Base-by-base conservation (phyloP, 2,797 vertebrate genomes). In the Melanogrammus aeglefinus region DNA sequence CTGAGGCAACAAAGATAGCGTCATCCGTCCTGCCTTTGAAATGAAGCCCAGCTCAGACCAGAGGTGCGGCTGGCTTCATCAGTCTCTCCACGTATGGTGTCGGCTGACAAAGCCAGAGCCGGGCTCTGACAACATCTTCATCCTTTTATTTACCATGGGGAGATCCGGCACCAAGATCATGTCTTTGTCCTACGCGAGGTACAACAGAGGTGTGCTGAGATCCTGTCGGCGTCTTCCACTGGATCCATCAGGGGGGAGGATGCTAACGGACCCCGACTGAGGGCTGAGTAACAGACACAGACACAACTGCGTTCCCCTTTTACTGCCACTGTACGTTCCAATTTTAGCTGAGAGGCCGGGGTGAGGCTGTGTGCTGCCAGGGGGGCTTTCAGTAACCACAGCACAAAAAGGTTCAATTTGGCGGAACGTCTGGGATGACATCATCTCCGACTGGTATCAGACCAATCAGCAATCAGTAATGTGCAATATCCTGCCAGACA, bases 81-180 rank as follows among this genome's bases (percentile, higher is more conserved):
- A 27, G 63, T 12, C 63, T 69, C 63, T 27, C 63, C 63, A 6
- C 27, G 57, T 24, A 9, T 8, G 63, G 63, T 69, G 63, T 69
- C 63, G 24, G n/a, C 8, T 69, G 63, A 27, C 63, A 27, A 27
- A 63, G 57, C 57, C 6, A 9, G 21, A 63, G 57, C 57, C 57
- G 2, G 57, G 57, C 57, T 63, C 57, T n/a, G 57, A 24, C 57
- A 63, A 9, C 21, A 9, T 63, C 3, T 24, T 69, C 63, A 69
- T 69, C 63, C 63, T 69, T 69, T 69, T 69, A 69, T 69, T 69
- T 69, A 69, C 63, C 24, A 12, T 13, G 63, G n/a, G 63, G 63
- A 69, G 63, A 69, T 27, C 27, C 63, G 27, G 63, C 63, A 27
- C 63, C 24, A 12, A 27, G 63, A 27, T 69, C 63, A 12, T 27